Conservation (phyloP, 2,888 invertebrate genomes). For the Watsonalla cultraria region DNA sequence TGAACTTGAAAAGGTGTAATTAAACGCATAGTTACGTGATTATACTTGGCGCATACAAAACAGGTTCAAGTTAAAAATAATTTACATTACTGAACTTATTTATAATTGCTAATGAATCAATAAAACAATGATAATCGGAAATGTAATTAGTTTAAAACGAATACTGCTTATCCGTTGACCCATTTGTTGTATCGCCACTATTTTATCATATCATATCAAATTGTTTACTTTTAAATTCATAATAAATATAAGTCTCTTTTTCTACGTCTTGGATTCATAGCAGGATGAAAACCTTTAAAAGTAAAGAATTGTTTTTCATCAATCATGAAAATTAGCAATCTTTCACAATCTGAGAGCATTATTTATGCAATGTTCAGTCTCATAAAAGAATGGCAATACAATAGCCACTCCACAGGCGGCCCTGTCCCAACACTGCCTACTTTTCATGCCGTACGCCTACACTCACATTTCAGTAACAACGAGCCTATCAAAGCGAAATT, state of each 20-base stretch:
- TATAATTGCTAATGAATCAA: constrained; percentile 10
- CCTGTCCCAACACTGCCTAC: constrained; percentile 72
- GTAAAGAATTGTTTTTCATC: not conserved
- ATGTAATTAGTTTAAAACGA: too few relatives aligned
- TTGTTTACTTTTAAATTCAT: too few relatives aligned
- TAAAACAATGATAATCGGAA: not conserved
- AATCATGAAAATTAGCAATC: not conserved
- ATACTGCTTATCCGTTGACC: too few relatives aligned
- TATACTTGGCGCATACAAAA: constrained; percentile 13
- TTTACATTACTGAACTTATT: constrained; percentile 23
- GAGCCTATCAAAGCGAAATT: constrained; percentile 39
- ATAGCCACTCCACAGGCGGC: constrained; percentile 58
- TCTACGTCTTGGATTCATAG: not conserved
- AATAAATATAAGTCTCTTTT: too few relatives aligned
- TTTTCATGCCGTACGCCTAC: constrained; percentile 77
- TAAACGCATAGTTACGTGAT: constrained; percentile 17
- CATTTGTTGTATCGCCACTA: too few relatives aligned
- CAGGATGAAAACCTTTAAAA: not conserved
- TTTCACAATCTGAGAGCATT: not conserved
- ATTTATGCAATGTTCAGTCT: not conserved
- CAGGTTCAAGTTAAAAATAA: constrained; percentile 38
- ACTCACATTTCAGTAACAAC: constrained; percentile 69
- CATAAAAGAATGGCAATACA: constrained; percentile 23
- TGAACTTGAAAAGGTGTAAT: not conserved
- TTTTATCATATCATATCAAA: too few relatives aligned